These are phyloP conservation scores for Opisthograptis luteolata DNA, from an alignment of 2,888 invertebrate genomes.

Conservation along the genomic window DNA sequence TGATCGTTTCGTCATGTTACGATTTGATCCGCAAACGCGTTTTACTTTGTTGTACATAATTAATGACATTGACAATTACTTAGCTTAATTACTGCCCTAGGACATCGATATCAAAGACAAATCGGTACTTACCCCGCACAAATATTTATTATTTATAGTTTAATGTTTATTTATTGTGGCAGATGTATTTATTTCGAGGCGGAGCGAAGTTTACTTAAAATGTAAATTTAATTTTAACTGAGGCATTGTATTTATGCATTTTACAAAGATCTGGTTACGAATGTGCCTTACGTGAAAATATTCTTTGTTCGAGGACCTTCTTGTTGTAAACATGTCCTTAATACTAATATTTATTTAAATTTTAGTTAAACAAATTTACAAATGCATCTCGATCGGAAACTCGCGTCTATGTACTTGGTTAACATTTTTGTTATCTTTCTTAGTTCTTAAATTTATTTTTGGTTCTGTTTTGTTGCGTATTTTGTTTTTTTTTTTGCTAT, in stretches of 20 bases:
- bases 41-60: constrained; percentile 23
- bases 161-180: constrained; percentile 65
- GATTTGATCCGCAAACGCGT: constrained; percentile 13
- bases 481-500: constrained; percentile 45
- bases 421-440: constrained; percentile 65
- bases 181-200: constrained; percentile 61
- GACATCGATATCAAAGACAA: constrained; percentile 38
- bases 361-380: constrained; percentile 33
- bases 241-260: constrained; percentile 38
- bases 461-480: constrained; percentile 70
- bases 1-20: constrained; percentile 1
- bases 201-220: constrained; percentile 77
- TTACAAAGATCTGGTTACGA: constrained; percentile 46
- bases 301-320: neutral
- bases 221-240: constrained; percentile 42
- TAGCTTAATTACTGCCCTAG: constrained; percentile 30
- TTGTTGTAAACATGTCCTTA: neutral
- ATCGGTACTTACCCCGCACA: constrained; percentile 80
- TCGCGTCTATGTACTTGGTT: constrained; percentile 62
- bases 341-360: constrained; percentile 26
- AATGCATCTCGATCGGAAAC: constrained; percentile 66
- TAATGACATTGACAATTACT: constrained; percentile 16
- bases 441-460: constrained; percentile 62
- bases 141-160: constrained; percentile 62
- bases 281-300: constrained; percentile 34